These are phyloP conservation scores for Strigamia crassipes DNA, from an alignment of 2,888 invertebrate genomes.

Conservation along the genomic window DNA sequence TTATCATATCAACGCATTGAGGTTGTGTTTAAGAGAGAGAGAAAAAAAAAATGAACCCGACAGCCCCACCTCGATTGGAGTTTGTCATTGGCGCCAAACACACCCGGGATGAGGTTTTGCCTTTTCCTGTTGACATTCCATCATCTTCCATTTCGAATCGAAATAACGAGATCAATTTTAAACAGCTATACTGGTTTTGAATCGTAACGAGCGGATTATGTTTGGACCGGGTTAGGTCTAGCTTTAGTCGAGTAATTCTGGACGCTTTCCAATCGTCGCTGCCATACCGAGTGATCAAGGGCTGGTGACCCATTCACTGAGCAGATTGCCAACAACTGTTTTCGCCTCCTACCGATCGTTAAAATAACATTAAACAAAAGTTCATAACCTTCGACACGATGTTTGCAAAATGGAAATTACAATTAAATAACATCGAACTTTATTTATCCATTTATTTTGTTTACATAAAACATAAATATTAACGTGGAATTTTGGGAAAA, in stretches of 20 bases:
- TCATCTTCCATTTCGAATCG: background rate
- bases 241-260: background rate
- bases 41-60: background rate
- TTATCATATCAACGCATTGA: background rate
- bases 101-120: constrained; percentile 30
- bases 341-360: background rate
- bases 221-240: constrained; percentile 1
- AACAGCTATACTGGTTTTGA: no score
- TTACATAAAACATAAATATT: background rate
- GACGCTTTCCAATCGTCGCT: background rate
- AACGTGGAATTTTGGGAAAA: background rate
- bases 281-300: background rate
- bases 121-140: constrained; percentile 23
- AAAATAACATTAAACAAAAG: background rate
- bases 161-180: background rate
- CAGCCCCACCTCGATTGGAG: background rate
- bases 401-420: background rate
- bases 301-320: constrained; percentile 8
- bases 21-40: background rate
- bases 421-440: no score
- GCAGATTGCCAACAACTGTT: constrained; percentile 18
- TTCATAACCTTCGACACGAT: background rate
- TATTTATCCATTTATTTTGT: background rate
- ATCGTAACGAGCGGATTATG: background rate
- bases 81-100: constrained; percentile 14